phyloP scores from a whole-genome alignment of 2,113 vertebrate genomes.

The Alosa alosa region DNA sequence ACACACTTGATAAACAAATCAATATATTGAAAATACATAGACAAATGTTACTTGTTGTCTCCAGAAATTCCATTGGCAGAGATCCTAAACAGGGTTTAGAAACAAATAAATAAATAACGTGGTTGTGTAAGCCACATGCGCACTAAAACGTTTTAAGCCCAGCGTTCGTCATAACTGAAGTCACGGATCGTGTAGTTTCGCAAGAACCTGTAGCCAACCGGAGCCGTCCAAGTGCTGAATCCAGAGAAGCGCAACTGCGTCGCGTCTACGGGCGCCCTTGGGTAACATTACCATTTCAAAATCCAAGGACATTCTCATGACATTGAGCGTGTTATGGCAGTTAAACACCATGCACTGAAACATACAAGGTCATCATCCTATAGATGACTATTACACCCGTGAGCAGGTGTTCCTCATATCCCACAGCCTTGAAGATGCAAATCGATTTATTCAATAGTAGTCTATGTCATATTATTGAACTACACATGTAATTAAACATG shows the following conservation, averaged over 20 bases:
- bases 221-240: slow-evolving; percentile 41
- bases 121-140: background rate
- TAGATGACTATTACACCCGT: background rate
- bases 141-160: background rate
- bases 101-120: background rate
- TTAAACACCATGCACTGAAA: background rate
- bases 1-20: background rate
- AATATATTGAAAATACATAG: background rate
- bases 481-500: background rate
- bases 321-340: background rate
- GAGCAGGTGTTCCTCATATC: background rate
- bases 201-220: slow-evolving; percentile 5
- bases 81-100: background rate
- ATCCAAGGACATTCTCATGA: background rate
- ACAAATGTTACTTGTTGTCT: background rate
- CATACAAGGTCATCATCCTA: background rate
- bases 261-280: background rate
- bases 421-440: background rate
- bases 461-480: background rate
- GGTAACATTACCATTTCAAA: background rate
- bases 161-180: slow-evolving; percentile 18
- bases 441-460: background rate
- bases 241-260: background rate
- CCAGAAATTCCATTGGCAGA: background rate
- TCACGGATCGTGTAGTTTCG: background rate